Base-by-base conservation (phyloP, 2,113 vertebrate species). In the Lota lota region DNA sequence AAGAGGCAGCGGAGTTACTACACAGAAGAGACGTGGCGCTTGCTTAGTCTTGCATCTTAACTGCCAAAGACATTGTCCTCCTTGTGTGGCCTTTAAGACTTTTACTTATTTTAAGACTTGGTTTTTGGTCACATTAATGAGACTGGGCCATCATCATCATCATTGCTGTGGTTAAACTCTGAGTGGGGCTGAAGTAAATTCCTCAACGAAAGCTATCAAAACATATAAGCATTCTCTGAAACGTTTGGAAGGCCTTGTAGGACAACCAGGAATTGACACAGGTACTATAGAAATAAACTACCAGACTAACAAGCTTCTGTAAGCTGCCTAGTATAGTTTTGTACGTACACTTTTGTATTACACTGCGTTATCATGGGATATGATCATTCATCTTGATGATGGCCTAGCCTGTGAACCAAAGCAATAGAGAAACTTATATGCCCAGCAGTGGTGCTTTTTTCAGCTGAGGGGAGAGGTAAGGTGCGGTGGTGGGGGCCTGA, bases 181-280 rank as follows among this genome's bases (percentile, higher is more conserved):
- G 51, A 47, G 40, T 74, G 73, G 60, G 73, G 57, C 19, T 47
- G n/a, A 8, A 4, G 67, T 65, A 56, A 76, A 75, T 79, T 82
- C 77, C 64, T 70, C 72, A 36, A 57, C 36, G 10, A 58, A 36
- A 16, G 53, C 63, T 36, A 61, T 79, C 84, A 80, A 83, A 47
- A 82, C 80, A 78, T 80, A 79, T 84, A 84, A 87, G 79, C 57
- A 33, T 67, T n/a, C 18, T 8, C 57, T 11, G 58, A 73, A 78
- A 68, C 78, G 76, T 74, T 66, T 66, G 47, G 51, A 47, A 47
- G 8, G 40, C 7, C 40, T 47, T 47, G 40, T 47, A 47, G 40
- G 40, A 47, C 10, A 33, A 33, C 28, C 28, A 33, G 28, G 28
- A 33, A 33, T 33, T 5, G 28, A 33, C 28, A 33, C 28, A 33